Evolutionary conservation across 2,797 vertebrate species (phyloP).

Genomic region (Ibycter americanus): DNA sequence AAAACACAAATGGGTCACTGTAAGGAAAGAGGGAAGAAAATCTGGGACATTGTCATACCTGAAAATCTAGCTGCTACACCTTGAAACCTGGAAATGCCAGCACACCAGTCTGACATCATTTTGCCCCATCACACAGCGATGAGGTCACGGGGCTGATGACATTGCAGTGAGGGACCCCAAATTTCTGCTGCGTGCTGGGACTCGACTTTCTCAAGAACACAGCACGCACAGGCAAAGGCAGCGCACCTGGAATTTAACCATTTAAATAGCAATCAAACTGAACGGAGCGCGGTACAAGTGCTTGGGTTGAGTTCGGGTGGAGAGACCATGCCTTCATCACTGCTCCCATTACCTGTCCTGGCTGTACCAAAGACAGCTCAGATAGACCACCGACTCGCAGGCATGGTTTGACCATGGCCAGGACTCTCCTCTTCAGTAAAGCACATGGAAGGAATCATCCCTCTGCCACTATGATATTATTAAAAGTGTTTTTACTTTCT

Average conservation of each 20-base stretch:
- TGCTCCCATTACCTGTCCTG: no score
- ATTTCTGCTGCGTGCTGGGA: background rate
- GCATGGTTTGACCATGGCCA: background rate
- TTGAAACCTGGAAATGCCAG: no score
- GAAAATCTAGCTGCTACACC: background rate
- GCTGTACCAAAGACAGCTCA: background rate
- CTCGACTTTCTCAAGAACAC: no score
- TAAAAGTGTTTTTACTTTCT: background rate
- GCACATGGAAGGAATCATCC: background rate
- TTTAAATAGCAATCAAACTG: background rate
- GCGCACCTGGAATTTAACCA: no score
- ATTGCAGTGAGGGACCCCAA: background rate
- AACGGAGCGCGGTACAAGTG: background rate
- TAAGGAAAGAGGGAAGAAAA: background rate
- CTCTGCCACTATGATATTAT: background rate
- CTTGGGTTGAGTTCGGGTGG: background rate
- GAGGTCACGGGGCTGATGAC: background rate
- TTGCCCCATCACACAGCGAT: background rate
- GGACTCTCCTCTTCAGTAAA: background rate
- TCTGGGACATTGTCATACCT: background rate
- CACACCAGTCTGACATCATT: no score
- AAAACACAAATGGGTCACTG: background rate
- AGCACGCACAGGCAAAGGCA: no score
- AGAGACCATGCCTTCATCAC: no score
- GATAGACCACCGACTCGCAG: fast-evolving